These are phyloP conservation scores for Seriola aureovittata DNA, from an alignment of 2,113 vertebrate species.

Conservation along the genomic window DNA sequence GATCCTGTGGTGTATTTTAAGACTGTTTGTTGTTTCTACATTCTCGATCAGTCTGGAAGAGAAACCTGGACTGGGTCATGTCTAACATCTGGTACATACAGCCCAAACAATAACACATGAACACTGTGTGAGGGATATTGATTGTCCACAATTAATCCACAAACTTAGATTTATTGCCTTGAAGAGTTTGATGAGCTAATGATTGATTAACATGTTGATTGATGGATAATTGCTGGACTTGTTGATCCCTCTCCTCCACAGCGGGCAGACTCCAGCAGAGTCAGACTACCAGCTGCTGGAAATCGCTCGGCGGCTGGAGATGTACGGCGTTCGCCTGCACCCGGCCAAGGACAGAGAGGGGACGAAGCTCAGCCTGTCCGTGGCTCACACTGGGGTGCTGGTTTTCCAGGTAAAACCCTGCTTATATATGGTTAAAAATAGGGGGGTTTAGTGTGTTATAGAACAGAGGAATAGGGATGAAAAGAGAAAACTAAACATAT, in stretches of 20 bases:
- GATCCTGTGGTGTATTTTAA: slow-evolving; percentile 34
- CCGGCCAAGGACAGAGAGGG: slow-evolving; percentile 96
- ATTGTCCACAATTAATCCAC: not conserved
- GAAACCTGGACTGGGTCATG: not conserved
- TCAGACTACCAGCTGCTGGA: slow-evolving; percentile 96
- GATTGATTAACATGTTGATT: not conserved
- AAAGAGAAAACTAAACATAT: too few relatives aligned
- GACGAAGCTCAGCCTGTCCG: slow-evolving; percentile 93
- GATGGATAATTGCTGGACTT: not conserved
- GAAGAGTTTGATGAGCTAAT: not conserved
- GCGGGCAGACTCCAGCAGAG: slow-evolving; percentile 94
- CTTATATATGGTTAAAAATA: too few relatives aligned
- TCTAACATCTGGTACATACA: not conserved
- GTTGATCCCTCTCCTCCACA: slow-evolving; percentile 62
- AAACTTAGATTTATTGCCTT: too few relatives aligned
- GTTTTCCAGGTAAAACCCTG: slow-evolving; percentile 91
- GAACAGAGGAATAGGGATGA: too few relatives aligned
- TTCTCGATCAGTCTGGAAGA: not conserved
- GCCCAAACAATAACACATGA: not conserved
- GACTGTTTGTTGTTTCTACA: slow-evolving; percentile 18
- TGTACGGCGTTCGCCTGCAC: slow-evolving; percentile 94
- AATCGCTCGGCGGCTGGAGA: slow-evolving; percentile 93
- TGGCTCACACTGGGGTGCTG: slow-evolving; percentile 94
- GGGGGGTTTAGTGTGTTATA: too few relatives aligned
- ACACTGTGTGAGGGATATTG: not conserved